Conservation (phyloP, 2,797 vertebrate species). For the Hylomyscus alleni region DNA sequence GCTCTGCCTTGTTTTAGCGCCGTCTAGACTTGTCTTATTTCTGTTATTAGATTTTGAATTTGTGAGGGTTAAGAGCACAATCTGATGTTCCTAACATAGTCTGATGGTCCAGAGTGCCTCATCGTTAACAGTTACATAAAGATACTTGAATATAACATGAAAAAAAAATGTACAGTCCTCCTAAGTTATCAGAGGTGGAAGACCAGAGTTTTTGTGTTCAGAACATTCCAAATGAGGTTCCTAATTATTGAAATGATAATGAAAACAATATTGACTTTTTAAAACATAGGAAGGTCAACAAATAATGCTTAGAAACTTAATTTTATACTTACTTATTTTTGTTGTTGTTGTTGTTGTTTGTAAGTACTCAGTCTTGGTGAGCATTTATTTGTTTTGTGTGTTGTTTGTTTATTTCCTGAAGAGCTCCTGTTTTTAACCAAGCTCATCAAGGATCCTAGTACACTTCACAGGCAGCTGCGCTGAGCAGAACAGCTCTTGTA, state of each 20-base stretch:
- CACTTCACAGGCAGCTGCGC: conserved; percentile 14
- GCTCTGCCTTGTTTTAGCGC: background rate
- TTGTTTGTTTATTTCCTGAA: background rate
- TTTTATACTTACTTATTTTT: background rate
- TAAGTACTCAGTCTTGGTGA: background rate
- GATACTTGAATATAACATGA: background rate
- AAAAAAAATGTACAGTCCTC: background rate
- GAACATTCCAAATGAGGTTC: background rate
- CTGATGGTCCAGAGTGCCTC: background rate
- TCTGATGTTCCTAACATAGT: background rate
- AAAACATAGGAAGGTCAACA: background rate
- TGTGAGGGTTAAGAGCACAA: background rate
- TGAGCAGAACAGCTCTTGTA: background rate
- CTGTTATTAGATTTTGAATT: conserved; percentile 8
- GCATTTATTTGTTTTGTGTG: background rate
- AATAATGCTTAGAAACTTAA: conserved; percentile 9
- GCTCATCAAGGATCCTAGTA: conserved; percentile 19
- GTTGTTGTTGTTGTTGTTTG: background rate
- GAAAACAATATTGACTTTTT: background rate
- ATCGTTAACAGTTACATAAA: background rate
- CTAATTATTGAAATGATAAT: conserved; percentile 37
- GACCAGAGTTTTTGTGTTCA: background rate
- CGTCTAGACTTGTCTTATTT: background rate
- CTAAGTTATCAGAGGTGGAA: background rate
- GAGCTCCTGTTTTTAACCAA: background rate